Percentiles rank a stretch among this genome's conserved stretches.
phyloP scores from a whole-genome alignment of 2,888 invertebrate species.

The Pelosia muscerda region DNA sequence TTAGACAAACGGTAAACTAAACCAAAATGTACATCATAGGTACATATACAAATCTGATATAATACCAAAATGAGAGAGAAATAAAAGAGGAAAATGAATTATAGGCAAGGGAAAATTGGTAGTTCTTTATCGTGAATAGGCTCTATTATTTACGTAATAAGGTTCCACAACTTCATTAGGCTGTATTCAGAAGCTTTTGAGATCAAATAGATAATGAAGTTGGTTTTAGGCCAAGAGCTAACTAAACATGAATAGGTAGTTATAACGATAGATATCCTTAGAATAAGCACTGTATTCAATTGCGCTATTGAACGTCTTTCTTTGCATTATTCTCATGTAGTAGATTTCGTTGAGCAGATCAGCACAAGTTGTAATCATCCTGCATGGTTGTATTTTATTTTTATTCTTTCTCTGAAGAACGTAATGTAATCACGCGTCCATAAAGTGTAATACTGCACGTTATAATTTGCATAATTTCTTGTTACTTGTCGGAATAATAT shows the following conservation, averaged over 20 bases:
- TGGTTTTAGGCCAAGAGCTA: slow-evolving; percentile 34
- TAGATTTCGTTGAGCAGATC: slow-evolving; percentile 42
- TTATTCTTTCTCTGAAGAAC: slow-evolving; percentile 37
- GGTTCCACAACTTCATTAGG: slow-evolving; percentile 43
- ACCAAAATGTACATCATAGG: too few relatives aligned
- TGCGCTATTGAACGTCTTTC: slow-evolving; percentile 60
- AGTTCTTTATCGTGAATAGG: slow-evolving; percentile 42
- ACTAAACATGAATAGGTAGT: slow-evolving; percentile 48
- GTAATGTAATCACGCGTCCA: slow-evolving; percentile 55
- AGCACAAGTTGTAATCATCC: slow-evolving; percentile 38
- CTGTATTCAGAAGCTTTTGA: slow-evolving; percentile 48
- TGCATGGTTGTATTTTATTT: slow-evolving; percentile 30
- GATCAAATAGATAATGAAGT: slow-evolving; percentile 49
- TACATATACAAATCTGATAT: background rate
- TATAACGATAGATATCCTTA: slow-evolving; percentile 33
- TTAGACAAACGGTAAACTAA: too few relatives aligned
- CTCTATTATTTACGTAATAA: slow-evolving; percentile 44
- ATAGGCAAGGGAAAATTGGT: slow-evolving; percentile 33
- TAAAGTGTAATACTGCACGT: slow-evolving; percentile 60
- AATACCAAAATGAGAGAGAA: slow-evolving; percentile 23
- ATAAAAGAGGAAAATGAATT: slow-evolving; percentile 37
- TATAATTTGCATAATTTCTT: slow-evolving; percentile 64
- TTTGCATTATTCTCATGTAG: slow-evolving; percentile 58
- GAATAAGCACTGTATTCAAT: slow-evolving; percentile 33
- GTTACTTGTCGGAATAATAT: slow-evolving; percentile 59